phyloP scores from a whole-genome alignment of 2,797 vertebrate genomes.

The Poeciliopsis turneri region DNA sequence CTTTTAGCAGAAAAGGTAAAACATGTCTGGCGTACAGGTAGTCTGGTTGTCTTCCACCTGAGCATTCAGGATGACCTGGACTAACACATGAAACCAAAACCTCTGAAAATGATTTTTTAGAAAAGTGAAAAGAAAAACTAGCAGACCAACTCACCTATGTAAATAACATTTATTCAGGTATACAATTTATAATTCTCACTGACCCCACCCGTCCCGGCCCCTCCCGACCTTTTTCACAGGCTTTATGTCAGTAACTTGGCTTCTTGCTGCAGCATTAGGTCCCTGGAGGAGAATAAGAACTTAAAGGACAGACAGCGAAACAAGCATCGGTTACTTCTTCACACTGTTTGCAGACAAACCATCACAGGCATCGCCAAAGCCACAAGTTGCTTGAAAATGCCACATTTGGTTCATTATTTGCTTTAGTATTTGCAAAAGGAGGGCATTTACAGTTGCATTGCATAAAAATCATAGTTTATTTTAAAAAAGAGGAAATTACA shows the following conservation, averaged over 20 bases:
- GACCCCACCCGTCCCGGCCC: constrained; percentile 20
- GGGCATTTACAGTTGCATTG: constrained; percentile 65
- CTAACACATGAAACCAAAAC: background rate
- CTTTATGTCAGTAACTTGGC: constrained; percentile 76
- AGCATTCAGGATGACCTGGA: background rate
- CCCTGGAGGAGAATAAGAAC: constrained; percentile 63
- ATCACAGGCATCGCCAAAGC: constrained; percentile 70
- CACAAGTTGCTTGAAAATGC: constrained; percentile 75
- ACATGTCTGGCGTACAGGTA: background rate
- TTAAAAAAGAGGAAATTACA: constrained; percentile 5
- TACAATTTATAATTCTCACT: constrained; percentile 83
- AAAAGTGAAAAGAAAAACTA: background rate
- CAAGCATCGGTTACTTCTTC: constrained; percentile 55
- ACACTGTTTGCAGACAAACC: constrained; percentile 19
- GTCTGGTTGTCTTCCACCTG: background rate
- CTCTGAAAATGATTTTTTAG: background rate
- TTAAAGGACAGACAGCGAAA: constrained; percentile 70
- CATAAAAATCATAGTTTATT: constrained; percentile 59
- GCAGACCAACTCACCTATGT: constrained; percentile 54
- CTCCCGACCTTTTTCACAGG: constrained; percentile 76
- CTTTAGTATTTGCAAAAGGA: constrained; percentile 39
- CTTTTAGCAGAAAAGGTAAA: background rate
- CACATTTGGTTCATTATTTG: constrained; percentile 77
- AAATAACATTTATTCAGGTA: constrained; percentile 87
- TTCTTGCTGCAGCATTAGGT: constrained; percentile 75